Base-by-base conservation (phyloP, 2,888 invertebrate species). In the Oxycera nigricornis region DNA sequence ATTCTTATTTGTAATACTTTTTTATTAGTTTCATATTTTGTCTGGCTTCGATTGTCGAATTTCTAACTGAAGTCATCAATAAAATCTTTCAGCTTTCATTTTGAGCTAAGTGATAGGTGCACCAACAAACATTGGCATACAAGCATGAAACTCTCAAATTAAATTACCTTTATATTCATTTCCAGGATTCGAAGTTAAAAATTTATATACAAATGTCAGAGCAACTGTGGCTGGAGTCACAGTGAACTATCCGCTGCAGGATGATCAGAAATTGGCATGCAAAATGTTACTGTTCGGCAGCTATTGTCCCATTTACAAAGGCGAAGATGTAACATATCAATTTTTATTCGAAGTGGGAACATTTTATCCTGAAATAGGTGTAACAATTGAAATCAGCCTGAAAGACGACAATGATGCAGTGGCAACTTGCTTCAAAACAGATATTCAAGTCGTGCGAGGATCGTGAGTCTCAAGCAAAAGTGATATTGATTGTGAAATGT, bases 201-300 rank as follows among this genome's bases (percentile, higher is more conserved):
- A 70, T 31, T n/a, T 70, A 6, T 52, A 52, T 31, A 70, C 70
- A 4, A 70, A 70, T 52, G 70, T 70, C n/a, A 6, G 52, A 17
- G 70, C 70, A 22, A 70, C 30, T 30, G 24, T 70, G n/a, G 9
- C 24, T 30, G 52, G 52, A 1, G 11, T 70, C 1, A 22, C 52
- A 7, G 52, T 70, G n/a, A 30, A 20, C 20, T 70, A 70, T 70
- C 70, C 70, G 14, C 70, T 70, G 2, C 52, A 30, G 2, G 70
- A 70, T 30, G 70, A 52, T 31, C 55, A 52, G 14, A 70, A 70
- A 52, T 55, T 55, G 20, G 70, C 70, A 17, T 70, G 70, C 35
- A 24, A 52, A 3, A 70, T 70, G 70, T 31, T 70, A 31, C n/a
- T 55, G 11, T 17, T 55, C 14, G 55, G 70, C 2, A 70, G 70